phyloP scores from a whole-genome alignment of 2,113 vertebrate genomes.

The Sorex araneus region DNA sequence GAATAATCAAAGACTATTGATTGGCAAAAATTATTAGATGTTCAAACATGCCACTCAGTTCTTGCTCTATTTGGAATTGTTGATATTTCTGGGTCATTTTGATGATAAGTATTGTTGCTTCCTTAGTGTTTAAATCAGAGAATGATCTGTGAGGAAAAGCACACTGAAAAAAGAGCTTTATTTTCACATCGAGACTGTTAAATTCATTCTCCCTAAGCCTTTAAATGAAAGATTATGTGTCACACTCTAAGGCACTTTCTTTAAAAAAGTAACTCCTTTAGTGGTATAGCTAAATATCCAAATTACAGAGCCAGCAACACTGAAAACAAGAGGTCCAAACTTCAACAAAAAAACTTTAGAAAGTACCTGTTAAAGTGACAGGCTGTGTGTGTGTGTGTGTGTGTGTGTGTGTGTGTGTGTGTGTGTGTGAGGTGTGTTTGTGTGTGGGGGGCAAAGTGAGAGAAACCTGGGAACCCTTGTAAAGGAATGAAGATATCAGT shows the following conservation, averaged over 20 bases:
- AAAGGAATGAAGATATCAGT: too few relatives aligned
- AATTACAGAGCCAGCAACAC: too few relatives aligned
- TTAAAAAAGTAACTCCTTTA: neutral
- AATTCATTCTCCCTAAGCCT: constrained; percentile 38
- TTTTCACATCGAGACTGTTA: neutral
- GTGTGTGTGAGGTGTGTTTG: too few relatives aligned
- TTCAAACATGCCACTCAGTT: neutral
- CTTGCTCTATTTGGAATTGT: constrained; percentile 8
- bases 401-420: too few relatives aligned
- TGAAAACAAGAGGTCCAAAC: too few relatives aligned
- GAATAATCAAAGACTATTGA: neutral
- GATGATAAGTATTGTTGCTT: constrained; percentile 3
- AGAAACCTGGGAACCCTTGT: too few relatives aligned
- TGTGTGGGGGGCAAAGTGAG: too few relatives aligned
- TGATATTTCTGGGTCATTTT: constrained; percentile 52
- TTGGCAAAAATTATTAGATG: constrained; percentile 35
- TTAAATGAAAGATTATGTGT: neutral
- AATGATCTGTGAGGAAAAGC: neutral
- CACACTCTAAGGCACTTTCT: neutral
- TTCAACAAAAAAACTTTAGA: too few relatives aligned
- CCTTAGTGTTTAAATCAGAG: constrained; percentile 19
- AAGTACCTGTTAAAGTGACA: too few relatives aligned
- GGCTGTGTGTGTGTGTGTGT: too few relatives aligned
- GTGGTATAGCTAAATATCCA: too few relatives aligned
- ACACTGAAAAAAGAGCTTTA: neutral